Percentiles rank a stretch among this genome's conserved stretches.
Conservation (phyloP, 2,113 vertebrate genomes). For the Butorides virescens region DNA sequence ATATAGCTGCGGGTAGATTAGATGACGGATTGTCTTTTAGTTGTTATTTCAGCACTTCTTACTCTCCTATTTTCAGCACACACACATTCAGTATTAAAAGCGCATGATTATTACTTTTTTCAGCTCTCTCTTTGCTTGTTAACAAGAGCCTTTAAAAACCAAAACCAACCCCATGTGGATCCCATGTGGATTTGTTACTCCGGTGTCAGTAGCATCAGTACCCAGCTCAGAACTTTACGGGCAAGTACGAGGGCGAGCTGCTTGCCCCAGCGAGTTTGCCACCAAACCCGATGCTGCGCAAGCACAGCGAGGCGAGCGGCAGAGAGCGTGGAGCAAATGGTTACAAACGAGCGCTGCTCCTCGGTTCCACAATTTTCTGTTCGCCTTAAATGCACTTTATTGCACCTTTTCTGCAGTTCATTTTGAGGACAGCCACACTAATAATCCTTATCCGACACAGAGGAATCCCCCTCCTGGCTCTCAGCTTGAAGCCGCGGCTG, state of each 20-base stretch:
- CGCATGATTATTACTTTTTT: neutral
- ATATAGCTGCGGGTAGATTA: neutral
- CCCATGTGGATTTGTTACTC: neutral
- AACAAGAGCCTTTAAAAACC: neutral
- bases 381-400: neutral
- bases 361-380: neutral
- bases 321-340: neutral
- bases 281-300: neutral
- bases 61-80: neutral
- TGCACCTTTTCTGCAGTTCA: neutral
- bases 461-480: slow-evolving; percentile 16
- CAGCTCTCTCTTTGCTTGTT: neutral
- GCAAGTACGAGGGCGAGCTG: neutral
- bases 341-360: neutral
- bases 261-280: neutral
- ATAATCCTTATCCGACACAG: neutral
- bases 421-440: neutral
- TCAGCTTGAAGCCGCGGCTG: neutral
- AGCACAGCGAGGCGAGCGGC: neutral
- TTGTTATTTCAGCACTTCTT: neutral
- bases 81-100: neutral
- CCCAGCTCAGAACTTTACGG: neutral
- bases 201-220: rapidly evolving
- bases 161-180: neutral
- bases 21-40: neutral